Percentiles rank a stretch among this genome's conserved stretches.
Evolutionary conservation across 2,797 vertebrate species (phyloP).

Genomic region (Galagoides demidoff): DNA sequence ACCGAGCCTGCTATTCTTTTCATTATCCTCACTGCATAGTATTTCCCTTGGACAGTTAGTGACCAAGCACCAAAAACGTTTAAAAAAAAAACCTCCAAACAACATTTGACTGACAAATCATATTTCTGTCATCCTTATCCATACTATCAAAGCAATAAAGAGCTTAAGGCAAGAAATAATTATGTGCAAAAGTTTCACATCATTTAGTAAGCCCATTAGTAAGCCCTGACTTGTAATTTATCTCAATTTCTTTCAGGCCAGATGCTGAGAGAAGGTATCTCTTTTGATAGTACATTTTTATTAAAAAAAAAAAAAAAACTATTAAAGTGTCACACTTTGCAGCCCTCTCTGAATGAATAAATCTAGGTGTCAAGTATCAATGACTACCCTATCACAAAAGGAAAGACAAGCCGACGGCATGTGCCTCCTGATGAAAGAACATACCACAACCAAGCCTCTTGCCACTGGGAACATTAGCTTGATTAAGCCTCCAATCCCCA

Average conservation of each 20-base stretch:
- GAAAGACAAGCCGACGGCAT: background rate
- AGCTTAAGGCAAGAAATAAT: background rate
- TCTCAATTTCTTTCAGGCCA: background rate
- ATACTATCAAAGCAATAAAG: background rate
- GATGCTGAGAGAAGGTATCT: background rate
- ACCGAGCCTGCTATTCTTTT: background rate
- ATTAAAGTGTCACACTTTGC: background rate
- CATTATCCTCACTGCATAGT: background rate
- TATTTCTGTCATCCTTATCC: background rate
- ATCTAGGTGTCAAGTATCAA: background rate
- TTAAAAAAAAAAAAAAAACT: background rate
- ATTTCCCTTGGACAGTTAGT: constrained; percentile 16
- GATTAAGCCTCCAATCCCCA: background rate
- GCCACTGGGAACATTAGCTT: background rate
- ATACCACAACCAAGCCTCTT: background rate
- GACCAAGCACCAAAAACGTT: background rate
- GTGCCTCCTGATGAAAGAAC: background rate
- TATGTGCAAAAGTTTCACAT: background rate
- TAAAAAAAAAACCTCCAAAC: background rate
- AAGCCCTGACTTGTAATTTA: constrained; percentile 34
- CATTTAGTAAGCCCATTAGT: background rate
- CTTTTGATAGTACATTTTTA: background rate
- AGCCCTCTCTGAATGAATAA: background rate
- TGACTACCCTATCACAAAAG: background rate
- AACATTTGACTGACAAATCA: background rate